A percentile compares a stretch with the other conserved stretches of the same genome.
These are phyloP conservation scores for Silurus glanis DNA, from an alignment of 2,113 vertebrate species.

Conservation along the genomic window DNA sequence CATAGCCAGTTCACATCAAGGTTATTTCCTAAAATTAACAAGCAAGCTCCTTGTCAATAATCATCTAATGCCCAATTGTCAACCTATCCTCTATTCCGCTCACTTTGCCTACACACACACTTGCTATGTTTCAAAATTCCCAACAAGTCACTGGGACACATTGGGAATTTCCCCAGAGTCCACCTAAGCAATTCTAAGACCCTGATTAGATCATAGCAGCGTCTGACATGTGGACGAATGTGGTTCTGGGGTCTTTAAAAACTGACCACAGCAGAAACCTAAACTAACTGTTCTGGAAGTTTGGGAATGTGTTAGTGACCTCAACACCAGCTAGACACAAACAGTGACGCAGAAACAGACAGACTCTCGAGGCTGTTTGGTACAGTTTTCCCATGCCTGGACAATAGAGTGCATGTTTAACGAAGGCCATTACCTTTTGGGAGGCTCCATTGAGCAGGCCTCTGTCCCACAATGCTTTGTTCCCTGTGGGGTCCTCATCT, in stretches of 20 bases:
- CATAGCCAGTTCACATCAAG: background rate
- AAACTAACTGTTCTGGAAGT: slow-evolving; percentile 19
- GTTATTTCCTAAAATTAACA: background rate
- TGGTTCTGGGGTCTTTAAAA: slow-evolving; percentile 44
- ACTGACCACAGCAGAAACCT: slow-evolving; percentile 28
- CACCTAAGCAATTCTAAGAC: slow-evolving; percentile 67
- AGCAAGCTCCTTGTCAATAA: slow-evolving; percentile 44
- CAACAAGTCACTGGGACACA: slow-evolving; percentile 53
- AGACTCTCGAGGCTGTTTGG: background rate
- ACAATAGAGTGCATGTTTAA: background rate
- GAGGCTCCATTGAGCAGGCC: slow-evolving; percentile 96
- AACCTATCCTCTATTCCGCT: slow-evolving; percentile 1
- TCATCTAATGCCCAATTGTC: slow-evolving; percentile 2
- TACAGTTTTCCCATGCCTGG: background rate
- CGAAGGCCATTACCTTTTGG: slow-evolving; percentile 82
- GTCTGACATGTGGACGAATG: slow-evolving; percentile 34
- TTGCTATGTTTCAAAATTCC: slow-evolving; percentile 47
- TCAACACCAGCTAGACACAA: slow-evolving; percentile 39
- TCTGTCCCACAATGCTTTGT: slow-evolving; percentile 97
- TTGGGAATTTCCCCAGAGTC: slow-evolving; percentile 69
- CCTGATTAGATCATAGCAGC: slow-evolving; percentile 33
- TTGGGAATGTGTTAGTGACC: slow-evolving; percentile 26
- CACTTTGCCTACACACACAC: slow-evolving; percentile 52
- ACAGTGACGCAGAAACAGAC: slow-evolving; percentile 38
- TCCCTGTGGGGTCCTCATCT: slow-evolving; percentile 96